Percentiles rank a stretch among this genome's conserved stretches.
Conservation (phyloP, 2,113 vertebrate species). For the Mirounga angustirostris region DNA sequence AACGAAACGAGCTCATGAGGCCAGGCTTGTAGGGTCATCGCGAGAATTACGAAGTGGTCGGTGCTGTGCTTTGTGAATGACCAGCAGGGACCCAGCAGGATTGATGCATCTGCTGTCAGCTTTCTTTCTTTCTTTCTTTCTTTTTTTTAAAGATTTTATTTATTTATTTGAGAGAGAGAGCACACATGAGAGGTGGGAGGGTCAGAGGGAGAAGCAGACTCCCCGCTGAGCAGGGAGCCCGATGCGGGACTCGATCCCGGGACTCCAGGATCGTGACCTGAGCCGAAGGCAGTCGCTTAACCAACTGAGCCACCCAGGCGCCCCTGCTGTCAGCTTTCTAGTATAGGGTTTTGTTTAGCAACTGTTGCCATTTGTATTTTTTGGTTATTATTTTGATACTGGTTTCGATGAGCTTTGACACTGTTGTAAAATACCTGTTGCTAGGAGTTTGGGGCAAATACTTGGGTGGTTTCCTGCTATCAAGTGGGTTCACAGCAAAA, state of each 20-base stretch:
- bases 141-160: too few relatives aligned
- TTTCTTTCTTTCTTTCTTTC: neutral
- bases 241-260: too few relatives aligned
- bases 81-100: neutral
- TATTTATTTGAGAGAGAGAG: too few relatives aligned
- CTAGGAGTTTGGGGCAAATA: neutral
- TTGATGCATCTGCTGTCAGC: neutral
- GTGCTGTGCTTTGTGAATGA: neutral
- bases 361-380: neutral
- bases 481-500: neutral
- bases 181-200: too few relatives aligned
- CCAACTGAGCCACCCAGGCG: too few relatives aligned
- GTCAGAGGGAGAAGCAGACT: too few relatives aligned
- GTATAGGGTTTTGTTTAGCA: neutral
- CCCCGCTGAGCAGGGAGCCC: too few relatives aligned
- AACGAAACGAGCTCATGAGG: accelerated
- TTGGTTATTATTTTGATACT: constrained; percentile 2
- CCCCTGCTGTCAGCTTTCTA: neutral
- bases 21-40: neutral
- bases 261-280: too few relatives aligned
- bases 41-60: neutral
- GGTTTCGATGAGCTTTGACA: neutral
- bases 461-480: neutral
- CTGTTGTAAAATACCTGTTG: neutral
- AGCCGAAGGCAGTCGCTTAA: too few relatives aligned